Evolutionary conservation across 2,113 vertebrate species (phyloP).

Genomic region (Upupa epops): DNA sequence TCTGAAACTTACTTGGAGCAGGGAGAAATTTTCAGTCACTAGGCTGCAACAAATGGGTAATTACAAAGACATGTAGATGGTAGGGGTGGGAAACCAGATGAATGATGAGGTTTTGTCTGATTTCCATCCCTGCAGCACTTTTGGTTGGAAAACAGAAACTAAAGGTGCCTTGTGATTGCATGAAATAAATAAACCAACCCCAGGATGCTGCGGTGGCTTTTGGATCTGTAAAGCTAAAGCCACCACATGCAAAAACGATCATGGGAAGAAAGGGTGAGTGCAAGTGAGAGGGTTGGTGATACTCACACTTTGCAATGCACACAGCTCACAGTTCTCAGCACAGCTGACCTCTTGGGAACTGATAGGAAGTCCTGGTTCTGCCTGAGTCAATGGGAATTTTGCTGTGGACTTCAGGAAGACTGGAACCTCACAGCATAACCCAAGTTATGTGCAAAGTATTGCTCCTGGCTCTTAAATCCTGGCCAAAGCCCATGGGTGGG

Average conservation of each 20-base stretch:
- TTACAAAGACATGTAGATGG: background rate
- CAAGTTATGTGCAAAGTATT: background rate
- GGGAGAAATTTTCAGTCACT: background rate
- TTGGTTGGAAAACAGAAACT: constrained; percentile 41
- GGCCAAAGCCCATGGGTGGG: background rate
- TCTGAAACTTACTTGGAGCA: background rate
- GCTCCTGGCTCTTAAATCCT: constrained; percentile 6
- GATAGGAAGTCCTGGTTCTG: constrained; percentile 54
- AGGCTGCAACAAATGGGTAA: background rate
- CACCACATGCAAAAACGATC: constrained; percentile 45
- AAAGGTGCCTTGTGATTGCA: background rate
- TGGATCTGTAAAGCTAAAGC: constrained; percentile 28
- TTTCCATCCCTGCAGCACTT: constrained; percentile 16
- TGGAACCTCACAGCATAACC: background rate
- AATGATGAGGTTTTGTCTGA: constrained; percentile 8
- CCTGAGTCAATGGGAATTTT: constrained; percentile 52
- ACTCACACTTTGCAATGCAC: background rate
- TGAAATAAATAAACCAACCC: constrained; percentile 57
- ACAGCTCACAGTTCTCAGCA: background rate
- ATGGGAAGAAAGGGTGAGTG: background rate
- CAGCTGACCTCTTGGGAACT: constrained; percentile 30
- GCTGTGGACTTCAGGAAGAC: constrained; percentile 9
- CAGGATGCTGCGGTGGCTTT: constrained; percentile 26
- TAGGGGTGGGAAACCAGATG: background rate
- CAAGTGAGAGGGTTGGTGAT: constrained; percentile 12